Conservation (phyloP, 2,888 invertebrate species). For the Parapristionchus giblindavisi region DNA sequence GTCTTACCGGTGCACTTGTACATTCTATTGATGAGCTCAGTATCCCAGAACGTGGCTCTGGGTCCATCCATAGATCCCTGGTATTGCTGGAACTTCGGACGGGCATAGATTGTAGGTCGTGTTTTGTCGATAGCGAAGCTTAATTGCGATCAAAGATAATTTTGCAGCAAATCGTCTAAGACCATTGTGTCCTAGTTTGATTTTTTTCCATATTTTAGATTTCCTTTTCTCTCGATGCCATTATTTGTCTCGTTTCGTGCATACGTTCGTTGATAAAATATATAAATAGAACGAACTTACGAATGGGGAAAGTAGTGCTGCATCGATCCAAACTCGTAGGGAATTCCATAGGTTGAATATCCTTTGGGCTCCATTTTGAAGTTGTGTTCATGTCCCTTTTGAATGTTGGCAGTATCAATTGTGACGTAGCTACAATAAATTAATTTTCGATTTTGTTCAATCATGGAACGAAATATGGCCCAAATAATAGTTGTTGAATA, state of each 20-base stretch:
- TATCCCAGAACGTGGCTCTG: constrained; percentile 24
- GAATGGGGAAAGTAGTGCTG: constrained; percentile 18
- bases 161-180: too few relatives aligned
- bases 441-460: too few relatives aligned
- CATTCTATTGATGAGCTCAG: constrained; percentile 23
- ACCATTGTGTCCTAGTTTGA: too few relatives aligned
- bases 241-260: too few relatives aligned
- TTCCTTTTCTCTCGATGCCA: too few relatives aligned
- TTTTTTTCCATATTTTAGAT: too few relatives aligned
- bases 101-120: constrained; percentile 18
- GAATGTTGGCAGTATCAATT: constrained; percentile 28
- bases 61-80: constrained; percentile 16
- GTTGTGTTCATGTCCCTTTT: constrained; percentile 18
- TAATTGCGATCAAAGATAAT: not conserved
- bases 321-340: constrained; percentile 35
- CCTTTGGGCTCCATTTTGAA: constrained; percentile 5
- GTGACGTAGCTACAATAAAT: constrained; percentile 1
- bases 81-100: not conserved
- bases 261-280: too few relatives aligned
- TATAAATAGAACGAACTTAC: not conserved
- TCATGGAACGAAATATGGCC: too few relatives aligned
- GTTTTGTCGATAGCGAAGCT: constrained; percentile 19
- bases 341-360: constrained; percentile 23
- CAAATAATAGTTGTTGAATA: too few relatives aligned
- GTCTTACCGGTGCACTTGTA: constrained; percentile 28